Conservation (phyloP, 2,113 vertebrate species). For the Ptilonorhynchus violaceus region DNA sequence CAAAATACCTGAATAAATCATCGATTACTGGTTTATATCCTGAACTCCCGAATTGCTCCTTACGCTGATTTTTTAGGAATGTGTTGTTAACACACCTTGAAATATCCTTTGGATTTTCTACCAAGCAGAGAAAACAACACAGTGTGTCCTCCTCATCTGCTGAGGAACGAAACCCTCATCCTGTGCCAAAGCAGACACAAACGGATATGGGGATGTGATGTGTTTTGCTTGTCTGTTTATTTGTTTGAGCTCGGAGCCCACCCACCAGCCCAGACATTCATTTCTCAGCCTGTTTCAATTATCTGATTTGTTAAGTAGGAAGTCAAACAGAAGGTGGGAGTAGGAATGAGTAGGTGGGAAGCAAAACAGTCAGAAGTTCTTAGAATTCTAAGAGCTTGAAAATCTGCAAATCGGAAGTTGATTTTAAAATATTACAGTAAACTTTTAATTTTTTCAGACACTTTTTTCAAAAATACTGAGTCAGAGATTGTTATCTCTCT, state of each 20-base stretch:
- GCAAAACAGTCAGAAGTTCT: not conserved
- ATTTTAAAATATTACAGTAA: not conserved
- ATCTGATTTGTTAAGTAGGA: not conserved
- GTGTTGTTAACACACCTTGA: not conserved
- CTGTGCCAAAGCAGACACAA: not conserved
- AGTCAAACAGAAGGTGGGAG: not conserved
- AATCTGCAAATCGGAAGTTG: not conserved
- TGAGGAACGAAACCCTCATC: not conserved
- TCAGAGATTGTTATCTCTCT: not conserved
- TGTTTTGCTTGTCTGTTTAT: not conserved
- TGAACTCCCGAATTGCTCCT: not conserved
- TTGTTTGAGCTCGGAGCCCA: slow-evolving; percentile 5
- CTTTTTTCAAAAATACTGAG: not conserved
- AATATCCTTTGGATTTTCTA: not conserved
- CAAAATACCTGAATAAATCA: not conserved
- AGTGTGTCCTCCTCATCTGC: not conserved
- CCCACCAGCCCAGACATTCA: not conserved
- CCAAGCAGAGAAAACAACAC: accelerated
- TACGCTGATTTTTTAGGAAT: not conserved
- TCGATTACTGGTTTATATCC: not conserved
- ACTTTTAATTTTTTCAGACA: not conserved
- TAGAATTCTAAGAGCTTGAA: not conserved
- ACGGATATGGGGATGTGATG: accelerated
- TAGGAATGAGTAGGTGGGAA: not conserved
- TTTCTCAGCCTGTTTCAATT: not conserved